Evolutionary conservation across 2,797 vertebrate genomes (phyloP), one percentile per base, ranked within the genome.

Genomic region (Zenarchopterus dispar): DNA sequence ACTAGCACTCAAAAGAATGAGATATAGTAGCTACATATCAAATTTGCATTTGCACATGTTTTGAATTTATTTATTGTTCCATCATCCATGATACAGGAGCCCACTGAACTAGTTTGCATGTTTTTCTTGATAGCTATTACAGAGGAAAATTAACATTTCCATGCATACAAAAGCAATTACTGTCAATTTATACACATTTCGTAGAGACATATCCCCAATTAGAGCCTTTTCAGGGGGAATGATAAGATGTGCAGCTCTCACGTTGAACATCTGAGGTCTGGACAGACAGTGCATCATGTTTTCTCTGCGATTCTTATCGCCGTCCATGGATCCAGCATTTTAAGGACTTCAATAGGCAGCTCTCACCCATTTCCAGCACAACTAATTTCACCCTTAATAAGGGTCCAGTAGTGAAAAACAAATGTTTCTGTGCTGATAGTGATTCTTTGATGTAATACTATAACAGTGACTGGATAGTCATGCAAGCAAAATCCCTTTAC

Each of bases 161-260:
- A 90, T 86, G 91, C 88, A 88, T 86, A 87, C 90, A 89, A 86
- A 93, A 91, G 91, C 90, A 92, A 93, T 94, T 93, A 93, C 84
- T 58, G 62, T 84, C 91, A 88, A 92, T 91, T 94, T 90, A 84
- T 86, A 82, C 88, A 90, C 83, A 84, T 87, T 92, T 93, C 70
- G 87, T 86, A 75, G 68, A 86, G 91, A 89, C 88, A 88, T 89
- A 81, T 93, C 81, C 82, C 80, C 92, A 92, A 92, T 94, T 93
- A 92, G 73, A 84, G 57, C 80, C 79, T 86, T 87, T 93, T 86
- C 79, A 70, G 78, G 78, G 76, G 54, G 49, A 63, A 76, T 81
- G 86, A 92, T 91, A 84, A 80, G 84, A 79, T 51, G 51, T 66
- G 75, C 67, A 60, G 70, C 82, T 73, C 67, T 74, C 70, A 85